These are phyloP conservation scores for Mustelus asterias DNA, from an alignment of 2,113 vertebrate genomes.

Conservation along the genomic window DNA sequence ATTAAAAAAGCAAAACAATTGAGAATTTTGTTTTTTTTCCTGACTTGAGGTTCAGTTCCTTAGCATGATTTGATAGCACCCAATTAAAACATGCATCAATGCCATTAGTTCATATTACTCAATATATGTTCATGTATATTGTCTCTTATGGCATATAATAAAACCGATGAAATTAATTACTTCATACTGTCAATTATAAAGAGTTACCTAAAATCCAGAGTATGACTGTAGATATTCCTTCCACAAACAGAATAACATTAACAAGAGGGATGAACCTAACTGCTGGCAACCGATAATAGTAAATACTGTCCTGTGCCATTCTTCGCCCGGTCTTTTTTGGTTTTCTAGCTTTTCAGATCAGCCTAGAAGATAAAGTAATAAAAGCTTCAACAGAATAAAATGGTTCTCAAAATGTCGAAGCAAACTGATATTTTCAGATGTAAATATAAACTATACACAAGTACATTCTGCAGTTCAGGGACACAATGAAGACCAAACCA, in stretches of 20 bases:
- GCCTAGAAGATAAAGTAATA: neutral
- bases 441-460: neutral
- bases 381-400: neutral
- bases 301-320: conserved; percentile 36
- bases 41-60: neutral
- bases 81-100: neutral
- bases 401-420: neutral
- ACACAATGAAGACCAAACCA: neutral
- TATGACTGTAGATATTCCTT: conserved; percentile 28
- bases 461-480: neutral
- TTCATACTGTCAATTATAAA: neutral
- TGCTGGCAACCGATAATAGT: conserved; percentile 28
- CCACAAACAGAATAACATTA: conserved; percentile 32
- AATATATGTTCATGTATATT: neutral
- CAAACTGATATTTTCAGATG: neutral
- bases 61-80: neutral
- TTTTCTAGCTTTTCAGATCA: neutral
- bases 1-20: neutral
- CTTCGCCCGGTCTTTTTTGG: neutral
- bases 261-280: conserved; percentile 35
- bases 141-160: neutral
- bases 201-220: conserved; percentile 37
- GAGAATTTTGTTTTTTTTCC: neutral
- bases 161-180: neutral
- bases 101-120: neutral